These are phyloP conservation scores for Phalera bucephala DNA, from an alignment of 2,888 invertebrate species.

Conservation along the genomic window DNA sequence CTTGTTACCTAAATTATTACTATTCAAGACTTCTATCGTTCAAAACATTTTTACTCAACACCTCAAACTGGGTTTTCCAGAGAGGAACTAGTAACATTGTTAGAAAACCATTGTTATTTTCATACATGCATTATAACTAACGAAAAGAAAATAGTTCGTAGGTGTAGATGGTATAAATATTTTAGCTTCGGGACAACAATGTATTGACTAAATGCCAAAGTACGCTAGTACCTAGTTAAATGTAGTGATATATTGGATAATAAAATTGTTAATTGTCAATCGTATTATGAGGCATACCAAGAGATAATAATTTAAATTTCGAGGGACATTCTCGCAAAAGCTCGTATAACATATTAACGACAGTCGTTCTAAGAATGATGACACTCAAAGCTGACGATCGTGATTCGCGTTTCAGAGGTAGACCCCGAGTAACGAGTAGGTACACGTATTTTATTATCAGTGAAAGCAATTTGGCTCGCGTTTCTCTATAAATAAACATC, in stretches of 20 bases:
- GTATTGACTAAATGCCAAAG: too few species aligned
- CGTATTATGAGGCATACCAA: slow-evolving; percentile 6
- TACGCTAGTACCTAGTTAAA: slow-evolving; percentile 17
- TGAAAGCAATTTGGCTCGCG: slow-evolving; percentile 72
- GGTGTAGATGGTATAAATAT: too few species aligned
- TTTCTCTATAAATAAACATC: slow-evolving; percentile 62
- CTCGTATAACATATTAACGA: neutral
- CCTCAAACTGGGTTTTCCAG: too few species aligned
- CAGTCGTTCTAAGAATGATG: neutral
- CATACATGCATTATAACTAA: slow-evolving; percentile 8
- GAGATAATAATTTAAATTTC: neutral
- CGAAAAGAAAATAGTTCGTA: slow-evolving; percentile 11
- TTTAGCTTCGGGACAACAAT: too few species aligned
- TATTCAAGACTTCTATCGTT: slow-evolving; percentile 1
- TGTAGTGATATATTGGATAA: slow-evolving; percentile 9
- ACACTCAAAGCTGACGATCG: neutral
- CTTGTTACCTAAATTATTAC: neutral
- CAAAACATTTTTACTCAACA: slow-evolving; percentile 17
- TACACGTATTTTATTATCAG: slow-evolving; percentile 40
- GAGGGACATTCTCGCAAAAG: neutral
- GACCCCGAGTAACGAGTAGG: slow-evolving; percentile 11
- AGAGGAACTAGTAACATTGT: neutral
- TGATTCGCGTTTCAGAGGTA: slow-evolving; percentile 15
- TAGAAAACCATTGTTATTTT: neutral
- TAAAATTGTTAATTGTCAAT: slow-evolving; percentile 6